A percentile compares a stretch with the other conserved stretches of the same genome.
Conservation (phyloP, 2,113 vertebrate genomes). For the Tyrannus savana region DNA sequence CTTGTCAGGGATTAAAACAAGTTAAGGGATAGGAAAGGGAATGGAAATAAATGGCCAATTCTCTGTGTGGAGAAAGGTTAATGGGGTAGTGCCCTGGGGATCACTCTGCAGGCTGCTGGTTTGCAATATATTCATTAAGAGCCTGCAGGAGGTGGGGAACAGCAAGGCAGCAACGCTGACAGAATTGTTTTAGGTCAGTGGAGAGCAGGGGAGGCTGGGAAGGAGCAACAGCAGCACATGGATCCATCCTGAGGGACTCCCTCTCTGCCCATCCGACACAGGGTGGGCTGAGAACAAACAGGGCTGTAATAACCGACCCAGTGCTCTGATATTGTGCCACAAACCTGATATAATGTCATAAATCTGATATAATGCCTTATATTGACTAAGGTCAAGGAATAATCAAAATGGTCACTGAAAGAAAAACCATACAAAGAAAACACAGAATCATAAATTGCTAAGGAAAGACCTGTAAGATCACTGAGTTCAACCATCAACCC, state of each 20-base stretch:
- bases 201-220: neutral
- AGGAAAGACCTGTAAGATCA: neutral
- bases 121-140: constrained; percentile 4
- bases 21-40: constrained; percentile 31
- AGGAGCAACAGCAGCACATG: neutral
- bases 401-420: neutral
- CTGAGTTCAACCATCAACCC: neutral
- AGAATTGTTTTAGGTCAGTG: neutral
- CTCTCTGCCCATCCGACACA: neutral
- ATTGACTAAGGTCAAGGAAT: neutral
- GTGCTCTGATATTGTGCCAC: rapidly evolving
- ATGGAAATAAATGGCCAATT: constrained; percentile 48
- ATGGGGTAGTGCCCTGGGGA: constrained; percentile 18
- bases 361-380: rapidly evolving
- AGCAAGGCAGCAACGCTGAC: neutral
- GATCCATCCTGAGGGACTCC: neutral
- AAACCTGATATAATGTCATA: neutral
- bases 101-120: neutral
- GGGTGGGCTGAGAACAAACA: rapidly evolving
- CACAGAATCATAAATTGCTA: neutral
- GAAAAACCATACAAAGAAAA: neutral
- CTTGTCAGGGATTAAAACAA: constrained; percentile 31
- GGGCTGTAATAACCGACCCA: neutral
- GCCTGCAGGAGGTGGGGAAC: neutral
- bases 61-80: constrained; percentile 40